Percentiles rank a stretch among this genome's conserved stretches.
Conservation (phyloP, 2,797 vertebrate species). For the Taenioides sp. region DNA sequence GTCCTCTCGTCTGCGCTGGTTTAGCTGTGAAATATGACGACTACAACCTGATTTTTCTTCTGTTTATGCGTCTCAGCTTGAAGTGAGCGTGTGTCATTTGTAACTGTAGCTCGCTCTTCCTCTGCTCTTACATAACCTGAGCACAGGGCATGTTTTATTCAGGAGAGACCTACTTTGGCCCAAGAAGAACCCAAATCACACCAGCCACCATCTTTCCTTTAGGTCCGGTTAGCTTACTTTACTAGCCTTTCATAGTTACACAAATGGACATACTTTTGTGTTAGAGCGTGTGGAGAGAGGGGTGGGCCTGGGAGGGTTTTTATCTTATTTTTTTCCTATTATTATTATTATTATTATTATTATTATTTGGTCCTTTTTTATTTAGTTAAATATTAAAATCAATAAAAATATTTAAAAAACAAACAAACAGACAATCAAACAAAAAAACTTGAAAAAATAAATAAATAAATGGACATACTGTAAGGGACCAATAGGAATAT, state of each 20-base stretch:
- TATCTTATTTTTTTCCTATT: no score
- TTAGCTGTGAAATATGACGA: neutral
- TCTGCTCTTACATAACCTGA: slow-evolving; percentile 66
- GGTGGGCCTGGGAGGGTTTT: no score
- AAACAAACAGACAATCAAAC: no score
- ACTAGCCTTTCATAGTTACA: slow-evolving; percentile 6
- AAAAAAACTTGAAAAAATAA: no score
- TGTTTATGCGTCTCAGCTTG: slow-evolving; percentile 38
- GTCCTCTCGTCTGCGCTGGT: neutral
- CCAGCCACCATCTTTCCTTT: slow-evolving; percentile 47
- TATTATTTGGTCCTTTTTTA: no score
- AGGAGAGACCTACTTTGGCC: slow-evolving; percentile 69
- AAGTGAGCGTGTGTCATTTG: slow-evolving; percentile 20
- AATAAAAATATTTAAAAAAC: no score
- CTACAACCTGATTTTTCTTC: neutral
- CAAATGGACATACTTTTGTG: no score
- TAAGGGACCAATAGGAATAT: no score
- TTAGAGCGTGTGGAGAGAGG: no score
- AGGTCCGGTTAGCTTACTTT: neutral
- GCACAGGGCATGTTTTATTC: slow-evolving; percentile 67
- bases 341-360: no score
- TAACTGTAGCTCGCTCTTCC: slow-evolving; percentile 47
- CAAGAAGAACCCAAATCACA: slow-evolving; percentile 64
- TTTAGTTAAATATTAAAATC: no score
- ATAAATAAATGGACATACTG: no score